Conservation (phyloP, 2,888 invertebrate genomes). For the Drosophila maculinotata region DNA sequence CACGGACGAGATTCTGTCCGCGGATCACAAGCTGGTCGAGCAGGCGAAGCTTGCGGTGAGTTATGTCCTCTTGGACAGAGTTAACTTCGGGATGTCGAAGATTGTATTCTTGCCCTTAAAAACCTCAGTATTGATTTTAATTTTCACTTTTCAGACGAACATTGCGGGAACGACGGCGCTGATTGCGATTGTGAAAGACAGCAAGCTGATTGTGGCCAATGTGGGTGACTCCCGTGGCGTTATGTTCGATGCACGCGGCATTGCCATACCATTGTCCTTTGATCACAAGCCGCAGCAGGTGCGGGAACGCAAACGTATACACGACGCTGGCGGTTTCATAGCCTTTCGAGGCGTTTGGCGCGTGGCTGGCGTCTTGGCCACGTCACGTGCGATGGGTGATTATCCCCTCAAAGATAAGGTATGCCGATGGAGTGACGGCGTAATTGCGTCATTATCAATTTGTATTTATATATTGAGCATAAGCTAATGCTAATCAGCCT, state of each 20-base stretch:
- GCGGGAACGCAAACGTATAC: constrained; percentile 95
- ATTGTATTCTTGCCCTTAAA: too few species aligned
- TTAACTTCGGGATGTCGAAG: too few species aligned
- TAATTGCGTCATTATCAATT: background rate
- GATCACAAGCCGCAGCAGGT: constrained; percentile 99
- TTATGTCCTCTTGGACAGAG: background rate
- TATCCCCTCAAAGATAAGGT: constrained; percentile 93
- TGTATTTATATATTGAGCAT: background rate
- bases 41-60: constrained; percentile 90
- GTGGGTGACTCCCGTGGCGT: constrained; percentile 98
- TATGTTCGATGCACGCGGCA: constrained; percentile 95
- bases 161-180: constrained; percentile 96
- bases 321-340: constrained; percentile 97
- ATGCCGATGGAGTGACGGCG: constrained; percentile 37
- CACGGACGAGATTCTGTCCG: constrained; percentile 94
- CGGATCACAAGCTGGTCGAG: constrained; percentile 92
- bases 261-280: constrained; percentile 95
- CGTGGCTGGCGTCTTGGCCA: constrained; percentile 97
- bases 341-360: constrained; percentile 98
- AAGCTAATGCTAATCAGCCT: constrained; percentile 32
- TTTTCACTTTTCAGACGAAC: constrained; percentile 85
- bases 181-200: constrained; percentile 93
- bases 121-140: background rate
- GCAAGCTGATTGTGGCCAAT: constrained; percentile 95
- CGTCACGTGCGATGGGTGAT: constrained; percentile 97